Conservation (phyloP, 2,888 invertebrate species). For the Cyclophora albipunctata region DNA sequence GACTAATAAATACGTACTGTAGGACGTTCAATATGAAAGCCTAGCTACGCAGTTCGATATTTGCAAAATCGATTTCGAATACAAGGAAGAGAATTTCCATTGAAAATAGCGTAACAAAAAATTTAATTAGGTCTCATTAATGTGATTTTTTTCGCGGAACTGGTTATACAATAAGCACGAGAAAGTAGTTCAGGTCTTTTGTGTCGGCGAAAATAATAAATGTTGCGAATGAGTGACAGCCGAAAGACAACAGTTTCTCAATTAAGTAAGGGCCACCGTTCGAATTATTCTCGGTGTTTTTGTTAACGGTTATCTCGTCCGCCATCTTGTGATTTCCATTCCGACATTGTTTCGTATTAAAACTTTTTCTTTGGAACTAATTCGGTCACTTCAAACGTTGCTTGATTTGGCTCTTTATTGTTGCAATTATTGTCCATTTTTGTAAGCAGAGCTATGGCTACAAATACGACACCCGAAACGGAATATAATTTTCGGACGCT, state of each 20-base stretch:
- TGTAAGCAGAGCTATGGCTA: no score
- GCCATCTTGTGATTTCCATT: not conserved
- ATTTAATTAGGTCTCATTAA: conserved; percentile 41
- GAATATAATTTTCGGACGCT: no score
- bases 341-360: not conserved
- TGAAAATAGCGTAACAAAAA: conserved; percentile 26
- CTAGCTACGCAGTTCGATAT: no score
- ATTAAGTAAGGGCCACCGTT: conserved; percentile 22
- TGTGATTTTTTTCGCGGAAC: conserved; percentile 31
- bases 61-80: conserved; percentile 8
- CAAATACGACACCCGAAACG: no score
- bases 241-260: conserved; percentile 33
- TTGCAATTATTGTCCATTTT: no score
- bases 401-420: no score
- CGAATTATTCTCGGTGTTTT: not conserved
- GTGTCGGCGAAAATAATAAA: conserved; percentile 36
- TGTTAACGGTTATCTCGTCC: not conserved
- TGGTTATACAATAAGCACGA: conserved; percentile 32
- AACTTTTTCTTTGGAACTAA: no score
- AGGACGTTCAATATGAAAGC: no score
- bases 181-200: conserved; percentile 41
- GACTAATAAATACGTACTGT: no score
- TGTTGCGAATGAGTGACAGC: conserved; percentile 31
- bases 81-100: conserved; percentile 25
- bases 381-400: no score